These are phyloP conservation scores for Pterobdella sp. DNA, from an alignment of 2,888 invertebrate genomes.

Conservation along the genomic window DNA sequence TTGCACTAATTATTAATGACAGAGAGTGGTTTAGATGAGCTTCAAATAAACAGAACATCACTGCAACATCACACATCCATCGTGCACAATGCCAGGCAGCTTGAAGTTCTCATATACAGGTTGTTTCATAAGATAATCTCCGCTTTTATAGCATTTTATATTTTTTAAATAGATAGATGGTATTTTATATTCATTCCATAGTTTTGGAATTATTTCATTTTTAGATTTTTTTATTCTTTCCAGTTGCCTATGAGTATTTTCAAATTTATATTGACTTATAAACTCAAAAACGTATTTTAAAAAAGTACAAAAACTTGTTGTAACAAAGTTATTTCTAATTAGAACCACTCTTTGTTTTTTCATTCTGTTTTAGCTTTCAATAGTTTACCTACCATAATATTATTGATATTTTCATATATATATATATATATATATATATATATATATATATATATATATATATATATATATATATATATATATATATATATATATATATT, in stretches of 20 bases:
- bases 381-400: no score
- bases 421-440: not conserved
- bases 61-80: constrained; percentile 2
- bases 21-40: not conserved
- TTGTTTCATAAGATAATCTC: not conserved
- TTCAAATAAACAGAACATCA: not conserved
- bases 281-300: no score
- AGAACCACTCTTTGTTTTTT: no score
- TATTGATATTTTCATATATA: not conserved
- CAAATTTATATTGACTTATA: no score
- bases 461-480: not conserved
- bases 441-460: not conserved
- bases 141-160: no score
- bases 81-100: constrained; percentile 10
- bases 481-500: not conserved
- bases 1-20: no score
- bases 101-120: not conserved
- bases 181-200: no score
- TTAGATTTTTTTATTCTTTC: not conserved
- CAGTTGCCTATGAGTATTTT: not conserved
- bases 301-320: no score
- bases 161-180: no score
- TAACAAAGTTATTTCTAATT: no score
- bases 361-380: no score
- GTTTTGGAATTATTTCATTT: no score